phyloP scores from a whole-genome alignment of 2,888 invertebrate genomes.

The Epistrophe eligans region DNA sequence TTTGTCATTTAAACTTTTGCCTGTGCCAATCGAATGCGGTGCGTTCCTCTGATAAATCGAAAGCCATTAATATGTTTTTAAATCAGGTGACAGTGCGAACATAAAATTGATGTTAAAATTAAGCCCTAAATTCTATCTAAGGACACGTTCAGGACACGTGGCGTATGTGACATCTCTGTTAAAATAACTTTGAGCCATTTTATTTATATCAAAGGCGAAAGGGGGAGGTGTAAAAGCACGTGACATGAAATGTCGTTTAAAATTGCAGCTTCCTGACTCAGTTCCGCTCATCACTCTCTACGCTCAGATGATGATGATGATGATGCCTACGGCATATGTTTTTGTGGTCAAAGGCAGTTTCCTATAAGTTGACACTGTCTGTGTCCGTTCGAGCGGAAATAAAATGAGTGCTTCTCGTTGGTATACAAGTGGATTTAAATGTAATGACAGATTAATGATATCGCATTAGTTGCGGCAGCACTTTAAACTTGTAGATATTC shows the following conservation, averaged over 20 bases:
- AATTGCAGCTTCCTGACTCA: conserved; percentile 59
- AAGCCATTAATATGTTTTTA: conserved; percentile 43
- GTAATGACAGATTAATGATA: conserved; percentile 54
- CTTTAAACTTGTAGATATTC: conserved; percentile 26
- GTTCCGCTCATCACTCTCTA: conserved; percentile 64
- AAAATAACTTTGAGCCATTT: conserved; percentile 10
- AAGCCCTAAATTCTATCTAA: conserved; percentile 43
- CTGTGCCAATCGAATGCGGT: conserved; percentile 39
- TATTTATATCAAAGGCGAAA: neutral
- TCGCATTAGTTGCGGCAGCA: conserved; percentile 57
- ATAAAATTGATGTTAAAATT: conserved; percentile 53
- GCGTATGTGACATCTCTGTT: conserved; percentile 52
- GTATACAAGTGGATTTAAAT: conserved; percentile 54
- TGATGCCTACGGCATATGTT: conserved; percentile 45
- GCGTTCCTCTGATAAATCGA: conserved; percentile 60
- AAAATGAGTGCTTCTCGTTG: conserved; percentile 31
- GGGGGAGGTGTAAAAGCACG: conserved; percentile 38
- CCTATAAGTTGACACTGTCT: conserved; percentile 28
- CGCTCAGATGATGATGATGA: neutral
- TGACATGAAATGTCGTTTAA: conserved; percentile 72
- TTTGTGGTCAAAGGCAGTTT: conserved; percentile 64
- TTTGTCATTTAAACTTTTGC: conserved; percentile 41
- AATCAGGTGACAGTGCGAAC: conserved; percentile 41
- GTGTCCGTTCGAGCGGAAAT: conserved; percentile 53
- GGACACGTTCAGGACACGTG: conserved; percentile 68